A percentile compares a stretch with the other conserved stretches of the same genome.
Conservation (phyloP, 2,113 vertebrate genomes). For the Protobothrops mucrosquamatus region DNA sequence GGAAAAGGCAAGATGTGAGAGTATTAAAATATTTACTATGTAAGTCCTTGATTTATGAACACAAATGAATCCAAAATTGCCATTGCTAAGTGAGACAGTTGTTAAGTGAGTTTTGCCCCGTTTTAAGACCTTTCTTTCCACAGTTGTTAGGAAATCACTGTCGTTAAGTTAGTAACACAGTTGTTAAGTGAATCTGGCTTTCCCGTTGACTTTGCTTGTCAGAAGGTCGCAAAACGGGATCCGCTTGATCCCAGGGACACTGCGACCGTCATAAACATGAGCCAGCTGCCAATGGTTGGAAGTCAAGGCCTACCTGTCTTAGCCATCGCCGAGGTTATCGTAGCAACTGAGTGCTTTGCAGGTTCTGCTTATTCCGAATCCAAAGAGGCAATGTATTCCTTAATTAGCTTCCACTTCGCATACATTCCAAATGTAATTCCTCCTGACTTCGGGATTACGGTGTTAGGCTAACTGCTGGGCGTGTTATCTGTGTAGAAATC, state of each 20-base stretch:
- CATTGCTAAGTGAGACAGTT: too few species aligned
- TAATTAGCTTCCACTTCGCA: not conserved
- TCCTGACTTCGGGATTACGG: fast-evolving
- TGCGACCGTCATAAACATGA: too few species aligned
- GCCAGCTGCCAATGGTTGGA: not conserved
- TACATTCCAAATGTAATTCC: not conserved
- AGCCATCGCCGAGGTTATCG: not conserved
- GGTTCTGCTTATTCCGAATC: not conserved
- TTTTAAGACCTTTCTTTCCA: too few species aligned
- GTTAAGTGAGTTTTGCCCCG: too few species aligned
- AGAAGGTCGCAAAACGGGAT: not conserved
- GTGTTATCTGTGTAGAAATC: not conserved
- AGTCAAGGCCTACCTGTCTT: not conserved
- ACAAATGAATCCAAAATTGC: too few species aligned
- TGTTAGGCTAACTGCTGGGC: not conserved
- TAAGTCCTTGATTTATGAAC: too few species aligned
- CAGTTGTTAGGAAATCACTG: too few species aligned
- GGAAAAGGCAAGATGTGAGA: not conserved
- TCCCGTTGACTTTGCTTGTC: not conserved
- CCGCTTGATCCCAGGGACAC: too few species aligned
- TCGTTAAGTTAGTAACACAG: too few species aligned
- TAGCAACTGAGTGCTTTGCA: not conserved
- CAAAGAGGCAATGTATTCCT: not conserved
- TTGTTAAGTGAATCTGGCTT: not conserved
- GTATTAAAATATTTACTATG: not conserved